Evolutionary conservation across 2,113 vertebrate genomes (phyloP).

Genomic region (Catharus minimus): DNA sequence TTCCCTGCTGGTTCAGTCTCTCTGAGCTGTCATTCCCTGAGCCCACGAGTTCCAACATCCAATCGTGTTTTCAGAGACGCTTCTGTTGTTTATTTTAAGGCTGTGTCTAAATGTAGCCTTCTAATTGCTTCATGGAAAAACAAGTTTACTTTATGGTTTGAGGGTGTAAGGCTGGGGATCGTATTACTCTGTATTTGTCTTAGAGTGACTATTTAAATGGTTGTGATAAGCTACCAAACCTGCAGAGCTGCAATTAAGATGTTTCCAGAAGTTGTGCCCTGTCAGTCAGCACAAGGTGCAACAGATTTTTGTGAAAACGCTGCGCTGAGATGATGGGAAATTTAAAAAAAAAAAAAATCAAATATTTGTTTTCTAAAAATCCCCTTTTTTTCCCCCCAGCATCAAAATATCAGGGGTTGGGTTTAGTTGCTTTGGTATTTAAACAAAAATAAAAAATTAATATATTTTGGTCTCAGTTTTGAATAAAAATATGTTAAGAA

Average conservation of each 20-base stretch:
- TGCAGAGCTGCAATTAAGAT: conserved; percentile 46
- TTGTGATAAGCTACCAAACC: conserved; percentile 33
- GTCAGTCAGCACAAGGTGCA: conserved; percentile 23
- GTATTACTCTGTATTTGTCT: conserved; percentile 26
- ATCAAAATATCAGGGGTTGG: neutral
- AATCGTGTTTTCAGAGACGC: conserved; percentile 32
- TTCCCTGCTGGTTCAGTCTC: neutral
- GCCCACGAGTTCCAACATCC: conserved; percentile 42
- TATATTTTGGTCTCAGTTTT: neutral
- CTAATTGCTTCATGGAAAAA: conserved; percentile 69
- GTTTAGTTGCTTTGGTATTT: neutral
- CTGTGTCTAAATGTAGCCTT: conserved; percentile 50
- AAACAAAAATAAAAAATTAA: too few species aligned
- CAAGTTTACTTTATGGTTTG: conserved; percentile 70
- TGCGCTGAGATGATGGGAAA: neutral
- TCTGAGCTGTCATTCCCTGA: conserved; percentile 3
- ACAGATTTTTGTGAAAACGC: neutral
- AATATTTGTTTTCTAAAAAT: neutral
- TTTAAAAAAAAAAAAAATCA: neutral
- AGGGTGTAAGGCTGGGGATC: conserved; percentile 58
- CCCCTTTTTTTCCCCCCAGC: rapidly evolving
- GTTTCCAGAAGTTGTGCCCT: conserved; percentile 48
- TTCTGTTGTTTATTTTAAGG: conserved; percentile 69
- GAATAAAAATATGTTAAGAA: neutral
- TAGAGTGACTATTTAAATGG: conserved; percentile 17